Evolutionary conservation across 2,797 vertebrate species (phyloP), one percentile per base, ranked within the genome.

Genomic region (Enteromius viviparus): DNA sequence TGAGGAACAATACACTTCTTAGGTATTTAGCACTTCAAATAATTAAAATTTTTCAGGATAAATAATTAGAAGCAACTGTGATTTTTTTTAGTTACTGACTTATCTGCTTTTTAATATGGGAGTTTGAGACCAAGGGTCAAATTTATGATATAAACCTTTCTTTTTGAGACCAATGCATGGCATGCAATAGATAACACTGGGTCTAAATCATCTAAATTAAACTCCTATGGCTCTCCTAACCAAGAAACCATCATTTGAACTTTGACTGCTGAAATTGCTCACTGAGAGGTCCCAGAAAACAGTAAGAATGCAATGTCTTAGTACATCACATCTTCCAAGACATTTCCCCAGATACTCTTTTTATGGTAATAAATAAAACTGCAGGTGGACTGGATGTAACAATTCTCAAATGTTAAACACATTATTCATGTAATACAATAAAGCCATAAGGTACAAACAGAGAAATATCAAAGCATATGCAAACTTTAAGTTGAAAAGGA

Each of bases 41-140:
- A 83, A 84, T 85, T 83, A 23, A 26, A 80, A 34, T 37, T 51
- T 81, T 64, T 82, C 40, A 77, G 80, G 81, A 72, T 84, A 86
- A 83, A 82, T 66, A 64, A 76, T 69, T 60, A 9, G 19, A n/a
- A 26, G 34, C 69, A 68, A 64, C 74, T 71, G 65, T 71, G 40
- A 32, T 42, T 42, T 2, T 82, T 77, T 72, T 80, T 80, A 88
- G 87, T 58, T 71, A 82, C 76, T 26, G 69, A 82, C 78, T 77
- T 68, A 40, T 26, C 26, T 62, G 23, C 23, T 19, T 4, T 75
- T 58, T 34, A 58, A 58, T 2, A 21, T 58, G 19, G 58, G 12
- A 53, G 32, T 37, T 15, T 37, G 11, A n/a, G 32, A 6, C 32
- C 17, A 32, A 51, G 4, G 15, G 29, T 3, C 10, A n/a, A n/a